phyloP scores from a whole-genome alignment of 1,140 invertebrate genomes.

The Polyergus mexicanus region DNA sequence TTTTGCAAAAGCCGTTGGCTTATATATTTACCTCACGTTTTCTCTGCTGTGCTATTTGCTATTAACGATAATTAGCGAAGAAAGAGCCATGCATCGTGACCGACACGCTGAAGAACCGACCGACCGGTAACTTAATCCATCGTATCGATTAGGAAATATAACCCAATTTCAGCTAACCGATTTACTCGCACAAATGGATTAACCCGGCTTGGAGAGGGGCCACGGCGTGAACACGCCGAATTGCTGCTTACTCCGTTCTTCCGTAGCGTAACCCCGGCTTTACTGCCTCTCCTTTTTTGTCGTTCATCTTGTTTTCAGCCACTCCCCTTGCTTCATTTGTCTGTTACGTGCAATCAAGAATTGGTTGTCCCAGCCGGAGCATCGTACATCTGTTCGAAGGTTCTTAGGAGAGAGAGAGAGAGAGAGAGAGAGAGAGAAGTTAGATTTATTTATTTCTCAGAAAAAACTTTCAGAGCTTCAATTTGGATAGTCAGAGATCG shows the following conservation, averaged over 20 bases:
- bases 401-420: slow-evolving; percentile 42
- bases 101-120: slow-evolving; percentile 36
- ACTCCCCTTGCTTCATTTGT: slow-evolving; percentile 75
- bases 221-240: slow-evolving; percentile 70
- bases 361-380: slow-evolving; percentile 66
- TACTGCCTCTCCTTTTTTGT: slow-evolving; percentile 39
- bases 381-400: slow-evolving; percentile 65
- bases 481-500: background rate
- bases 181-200: slow-evolving; percentile 78
- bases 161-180: slow-evolving; percentile 77
- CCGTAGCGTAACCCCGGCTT: slow-evolving; percentile 38
- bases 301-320: slow-evolving; percentile 76
- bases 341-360: slow-evolving; percentile 76
- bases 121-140: slow-evolving; percentile 76
- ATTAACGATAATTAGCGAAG: slow-evolving; percentile 43
- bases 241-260: slow-evolving; percentile 73
- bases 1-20: background rate
- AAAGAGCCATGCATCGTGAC: slow-evolving; percentile 48
- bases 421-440: slow-evolving; percentile 8
- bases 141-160: slow-evolving; percentile 81
- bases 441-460: slow-evolving; percentile 71
- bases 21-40: slow-evolving; percentile 23
- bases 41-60: background rate
- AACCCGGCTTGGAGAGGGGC: slow-evolving; percentile 67
- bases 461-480: slow-evolving; percentile 54